phyloP scores from a whole-genome alignment of 2,888 invertebrate species.

The Eilema griseolum region DNA sequence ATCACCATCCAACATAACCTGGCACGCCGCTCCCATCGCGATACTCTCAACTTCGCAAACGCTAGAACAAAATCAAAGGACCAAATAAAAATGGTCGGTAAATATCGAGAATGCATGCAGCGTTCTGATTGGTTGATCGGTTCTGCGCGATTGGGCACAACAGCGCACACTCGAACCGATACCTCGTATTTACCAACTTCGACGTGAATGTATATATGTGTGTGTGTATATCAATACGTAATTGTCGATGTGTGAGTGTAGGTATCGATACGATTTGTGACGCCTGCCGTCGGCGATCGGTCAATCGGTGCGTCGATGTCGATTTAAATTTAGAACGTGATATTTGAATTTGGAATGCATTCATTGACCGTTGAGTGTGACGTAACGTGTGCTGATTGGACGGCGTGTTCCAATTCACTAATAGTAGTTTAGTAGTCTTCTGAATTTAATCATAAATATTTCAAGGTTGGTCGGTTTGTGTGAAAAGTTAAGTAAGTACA shows the following conservation, averaged over 20 bases:
- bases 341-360: conserved; percentile 56
- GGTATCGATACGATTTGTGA: conserved; percentile 60
- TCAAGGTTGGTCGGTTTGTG: neutral
- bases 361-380: conserved; percentile 48
- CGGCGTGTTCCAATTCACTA: conserved; percentile 3
- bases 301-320: conserved; percentile 51
- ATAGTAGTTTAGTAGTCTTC: conserved; percentile 8
- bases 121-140: conserved; percentile 86
- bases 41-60: conserved; percentile 21
- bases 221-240: conserved; percentile 74
- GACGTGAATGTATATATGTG: conserved; percentile 69
- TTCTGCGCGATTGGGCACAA: conserved; percentile 84
- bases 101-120: conserved; percentile 75
- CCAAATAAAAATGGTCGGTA: conserved; percentile 52
- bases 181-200: conserved; percentile 67
- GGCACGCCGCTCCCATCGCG: conserved; percentile 54
- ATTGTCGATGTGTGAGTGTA: conserved; percentile 64
- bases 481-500: no score
- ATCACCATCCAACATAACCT: conserved; percentile 42
- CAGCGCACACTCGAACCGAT: conserved; percentile 88
- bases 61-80: conserved; percentile 40
- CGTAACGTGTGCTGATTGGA: conserved; percentile 42
- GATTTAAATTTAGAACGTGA: conserved; percentile 54
- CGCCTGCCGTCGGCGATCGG: conserved; percentile 53
- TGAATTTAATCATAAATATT: neutral